Percentiles rank a stretch among this genome's conserved stretches.
Conservation (phyloP, 2,113 vertebrate species). For the Gobius niger region DNA sequence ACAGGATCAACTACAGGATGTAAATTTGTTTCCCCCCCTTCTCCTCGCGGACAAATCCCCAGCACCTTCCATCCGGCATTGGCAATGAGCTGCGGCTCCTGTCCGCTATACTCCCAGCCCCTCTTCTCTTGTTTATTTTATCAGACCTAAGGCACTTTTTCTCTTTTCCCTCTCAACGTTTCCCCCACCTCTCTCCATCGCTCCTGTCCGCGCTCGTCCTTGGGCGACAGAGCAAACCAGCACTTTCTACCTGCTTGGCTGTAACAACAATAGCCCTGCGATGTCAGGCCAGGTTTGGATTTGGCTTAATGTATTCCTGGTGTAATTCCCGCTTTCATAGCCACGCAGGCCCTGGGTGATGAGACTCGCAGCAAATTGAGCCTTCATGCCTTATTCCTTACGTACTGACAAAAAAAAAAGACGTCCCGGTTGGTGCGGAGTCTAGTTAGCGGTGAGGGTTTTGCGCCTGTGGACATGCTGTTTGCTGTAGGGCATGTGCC, state of each 20-base stretch:
- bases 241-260: slow-evolving; percentile 84
- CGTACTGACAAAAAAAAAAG: slow-evolving; percentile 51
- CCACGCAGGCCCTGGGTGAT: slow-evolving; percentile 45
- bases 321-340: slow-evolving; percentile 84
- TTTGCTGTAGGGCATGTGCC: slow-evolving; percentile 60
- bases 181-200: slow-evolving; percentile 44
- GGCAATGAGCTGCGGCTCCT: slow-evolving; percentile 56
- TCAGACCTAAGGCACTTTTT: slow-evolving; percentile 70
- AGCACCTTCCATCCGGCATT: slow-evolving; percentile 64
- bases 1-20: slow-evolving; percentile 42
- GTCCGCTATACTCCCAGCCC: slow-evolving; percentile 52
- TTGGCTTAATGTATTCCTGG: slow-evolving; percentile 94
- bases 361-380: slow-evolving; percentile 66
- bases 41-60: slow-evolving; percentile 58
- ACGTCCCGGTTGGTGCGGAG: slow-evolving; percentile 50
- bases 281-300: slow-evolving; percentile 78
- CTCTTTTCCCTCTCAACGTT: slow-evolving; percentile 42
- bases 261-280: slow-evolving; percentile 75
- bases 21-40: slow-evolving; percentile 60
- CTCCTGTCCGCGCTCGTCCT: slow-evolving; percentile 81
- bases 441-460: slow-evolving; percentile 55
- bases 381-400: slow-evolving; percentile 71
- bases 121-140: slow-evolving; percentile 74
- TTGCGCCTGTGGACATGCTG: slow-evolving; percentile 58
- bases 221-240: slow-evolving; percentile 83